A percentile compares a stretch with the other conserved stretches of the same genome.
Conservation (phyloP, 2,113 vertebrate genomes). For the Neomonachus schauinslandi region DNA sequence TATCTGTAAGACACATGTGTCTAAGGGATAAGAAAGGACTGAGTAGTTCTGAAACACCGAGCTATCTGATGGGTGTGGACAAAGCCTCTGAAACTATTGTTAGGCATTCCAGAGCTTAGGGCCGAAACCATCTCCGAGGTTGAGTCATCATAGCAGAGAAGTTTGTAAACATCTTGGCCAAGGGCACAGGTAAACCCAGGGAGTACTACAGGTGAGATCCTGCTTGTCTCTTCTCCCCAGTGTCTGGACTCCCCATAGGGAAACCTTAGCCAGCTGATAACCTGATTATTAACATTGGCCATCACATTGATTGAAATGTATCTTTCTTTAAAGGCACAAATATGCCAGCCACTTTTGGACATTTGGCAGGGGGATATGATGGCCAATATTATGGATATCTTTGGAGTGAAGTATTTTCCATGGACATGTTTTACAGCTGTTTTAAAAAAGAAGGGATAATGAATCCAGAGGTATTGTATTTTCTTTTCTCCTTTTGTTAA, state of each 20-base stretch:
- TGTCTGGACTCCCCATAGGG: background rate
- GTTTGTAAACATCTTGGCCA: conserved; percentile 60
- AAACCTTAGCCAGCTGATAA: conserved; percentile 38
- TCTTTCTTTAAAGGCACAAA: conserved; percentile 87
- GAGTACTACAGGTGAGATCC: background rate
- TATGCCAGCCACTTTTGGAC: conserved; percentile 91
- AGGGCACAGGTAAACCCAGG: background rate
- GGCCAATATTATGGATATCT: conserved; percentile 97
- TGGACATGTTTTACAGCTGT: conserved; percentile 95
- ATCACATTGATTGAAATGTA: conserved; percentile 59
- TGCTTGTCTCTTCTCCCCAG: conserved; percentile 20
- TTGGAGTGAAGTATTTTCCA: conserved; percentile 97
- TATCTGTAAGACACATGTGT: background rate
- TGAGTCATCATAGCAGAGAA: conserved; percentile 20
- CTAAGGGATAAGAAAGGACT: background rate
- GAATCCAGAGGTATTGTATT: conserved; percentile 91
- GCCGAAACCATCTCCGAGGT: conserved; percentile 61
- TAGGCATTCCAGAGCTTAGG: conserved; percentile 50
- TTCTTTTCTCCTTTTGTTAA: conserved; percentile 23
- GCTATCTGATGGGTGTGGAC: conserved; percentile 47
- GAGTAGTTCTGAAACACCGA: background rate
- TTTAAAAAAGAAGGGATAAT: conserved; percentile 95
- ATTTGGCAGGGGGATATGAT: conserved; percentile 95
- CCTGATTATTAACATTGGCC: background rate
- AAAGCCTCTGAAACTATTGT: conserved; percentile 63